These are phyloP conservation scores for Motacilla tschutschensis DNA, from an alignment of 2,113 vertebrate genomes.

Conservation along the genomic window DNA sequence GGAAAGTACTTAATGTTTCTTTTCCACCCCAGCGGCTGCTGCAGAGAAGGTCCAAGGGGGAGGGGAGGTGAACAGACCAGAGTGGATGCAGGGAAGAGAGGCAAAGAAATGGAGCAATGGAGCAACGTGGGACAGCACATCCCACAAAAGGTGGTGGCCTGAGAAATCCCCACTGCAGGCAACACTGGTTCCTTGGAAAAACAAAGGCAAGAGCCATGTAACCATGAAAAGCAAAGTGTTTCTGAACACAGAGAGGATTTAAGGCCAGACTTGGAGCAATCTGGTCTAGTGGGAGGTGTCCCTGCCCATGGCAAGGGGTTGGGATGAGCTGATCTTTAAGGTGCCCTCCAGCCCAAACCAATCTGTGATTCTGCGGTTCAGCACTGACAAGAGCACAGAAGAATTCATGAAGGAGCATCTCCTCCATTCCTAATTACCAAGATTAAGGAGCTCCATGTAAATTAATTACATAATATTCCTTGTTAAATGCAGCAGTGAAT, in stretches of 20 bases:
- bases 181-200: not conserved
- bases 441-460: not conserved
- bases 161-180: not conserved
- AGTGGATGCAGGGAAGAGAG: not conserved
- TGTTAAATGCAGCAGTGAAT: not conserved
- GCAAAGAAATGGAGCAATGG: not conserved
- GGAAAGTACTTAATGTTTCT: constrained; percentile 19
- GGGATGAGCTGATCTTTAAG: not conserved
- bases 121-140: not conserved
- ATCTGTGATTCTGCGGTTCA: not conserved
- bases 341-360: not conserved
- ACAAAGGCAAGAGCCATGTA: not conserved
- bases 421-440: not conserved
- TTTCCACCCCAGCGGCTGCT: not conserved
- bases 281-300: not conserved
- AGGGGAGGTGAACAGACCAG: not conserved
- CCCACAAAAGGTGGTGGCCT: fast-evolving
- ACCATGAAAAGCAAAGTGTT: not conserved
- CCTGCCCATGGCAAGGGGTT: fast-evolving
- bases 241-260: not conserved
- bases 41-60: not conserved
- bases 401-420: not conserved
- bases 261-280: not conserved
- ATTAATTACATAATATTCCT: not conserved
- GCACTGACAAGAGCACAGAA: not conserved